These are phyloP conservation scores for Trichomalopsis sarcophagae DNA, from an alignment of 1,140 invertebrate species.

Conservation along the genomic window DNA sequence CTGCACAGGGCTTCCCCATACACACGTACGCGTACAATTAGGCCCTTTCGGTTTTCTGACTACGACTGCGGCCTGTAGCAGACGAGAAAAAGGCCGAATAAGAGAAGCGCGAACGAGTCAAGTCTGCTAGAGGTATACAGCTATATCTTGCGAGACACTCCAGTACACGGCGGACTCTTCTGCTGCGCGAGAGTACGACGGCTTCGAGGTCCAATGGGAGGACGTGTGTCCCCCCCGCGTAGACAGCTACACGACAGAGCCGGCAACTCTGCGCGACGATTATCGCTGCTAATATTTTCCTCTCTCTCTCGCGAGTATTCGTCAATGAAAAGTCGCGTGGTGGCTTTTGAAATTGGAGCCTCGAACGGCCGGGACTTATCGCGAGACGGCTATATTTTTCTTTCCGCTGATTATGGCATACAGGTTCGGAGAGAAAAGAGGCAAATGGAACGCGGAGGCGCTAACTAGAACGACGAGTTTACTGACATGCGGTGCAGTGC, in stretches of 20 bases:
- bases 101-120: background rate
- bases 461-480: conserved; percentile 1
- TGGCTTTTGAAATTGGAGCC: background rate
- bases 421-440: background rate
- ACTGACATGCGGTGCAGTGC: background rate
- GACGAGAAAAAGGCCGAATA: background rate
- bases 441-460: background rate
- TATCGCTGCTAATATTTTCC: background rate
- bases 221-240: background rate
- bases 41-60: background rate
- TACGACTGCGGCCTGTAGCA: background rate
- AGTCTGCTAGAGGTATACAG: background rate
- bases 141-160: no score
- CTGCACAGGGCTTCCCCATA: background rate
- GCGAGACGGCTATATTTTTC: no score
- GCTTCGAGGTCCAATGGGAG: background rate
- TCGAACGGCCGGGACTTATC: no score
- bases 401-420: background rate
- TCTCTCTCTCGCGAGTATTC: background rate
- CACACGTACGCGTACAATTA: background rate
- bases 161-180: background rate
- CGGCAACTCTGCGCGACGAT: conserved; percentile 6
- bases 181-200: background rate
- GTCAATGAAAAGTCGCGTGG: background rate
- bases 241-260: conserved; percentile 4